Conservation (phyloP, 2,888 invertebrate genomes). For the Baronia brevicornis region DNA sequence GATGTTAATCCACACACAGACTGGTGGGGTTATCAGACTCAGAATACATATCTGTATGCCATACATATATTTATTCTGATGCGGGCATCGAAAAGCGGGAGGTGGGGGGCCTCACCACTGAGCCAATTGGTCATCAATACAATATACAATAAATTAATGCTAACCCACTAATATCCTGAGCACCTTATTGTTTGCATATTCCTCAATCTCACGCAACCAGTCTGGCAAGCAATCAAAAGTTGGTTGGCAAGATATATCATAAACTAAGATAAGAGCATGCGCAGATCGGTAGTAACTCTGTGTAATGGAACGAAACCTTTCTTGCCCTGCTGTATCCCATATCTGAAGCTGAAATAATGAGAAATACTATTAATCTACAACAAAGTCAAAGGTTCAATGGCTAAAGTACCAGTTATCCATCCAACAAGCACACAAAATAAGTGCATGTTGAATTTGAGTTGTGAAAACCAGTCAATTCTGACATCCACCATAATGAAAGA, state of each 20-base stretch:
- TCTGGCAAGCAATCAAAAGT: conserved; percentile 98
- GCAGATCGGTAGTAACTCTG: conserved; percentile 98
- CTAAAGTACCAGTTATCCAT: conserved; percentile 3
- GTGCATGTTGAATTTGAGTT: no score
- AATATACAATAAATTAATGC: conserved; percentile 31
- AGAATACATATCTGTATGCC: no score
- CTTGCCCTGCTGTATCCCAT: conserved; percentile 99
- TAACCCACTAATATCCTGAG: conserved; percentile 94
- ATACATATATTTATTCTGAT: no score
- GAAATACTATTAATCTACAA: not conserved
- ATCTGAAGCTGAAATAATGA: conserved; percentile 88
- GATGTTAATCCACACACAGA: no score
- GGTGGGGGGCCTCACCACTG: no score
- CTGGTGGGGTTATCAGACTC: no score
- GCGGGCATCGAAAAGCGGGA: no score
- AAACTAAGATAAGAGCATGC: conserved; percentile 96
- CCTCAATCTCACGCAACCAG: conserved; percentile 98
- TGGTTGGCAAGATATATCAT: conserved; percentile 98
- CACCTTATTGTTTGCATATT: conserved; percentile 96
- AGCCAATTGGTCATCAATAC: no score
- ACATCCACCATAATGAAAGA: no score
- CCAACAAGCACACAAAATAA: no score
- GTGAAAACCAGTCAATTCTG: no score
- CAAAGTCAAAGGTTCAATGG: not conserved
- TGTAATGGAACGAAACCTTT: conserved; percentile 96